Conservation (phyloP, 2,888 invertebrate species). For the Hydrotaea cyrtoneurina region DNA sequence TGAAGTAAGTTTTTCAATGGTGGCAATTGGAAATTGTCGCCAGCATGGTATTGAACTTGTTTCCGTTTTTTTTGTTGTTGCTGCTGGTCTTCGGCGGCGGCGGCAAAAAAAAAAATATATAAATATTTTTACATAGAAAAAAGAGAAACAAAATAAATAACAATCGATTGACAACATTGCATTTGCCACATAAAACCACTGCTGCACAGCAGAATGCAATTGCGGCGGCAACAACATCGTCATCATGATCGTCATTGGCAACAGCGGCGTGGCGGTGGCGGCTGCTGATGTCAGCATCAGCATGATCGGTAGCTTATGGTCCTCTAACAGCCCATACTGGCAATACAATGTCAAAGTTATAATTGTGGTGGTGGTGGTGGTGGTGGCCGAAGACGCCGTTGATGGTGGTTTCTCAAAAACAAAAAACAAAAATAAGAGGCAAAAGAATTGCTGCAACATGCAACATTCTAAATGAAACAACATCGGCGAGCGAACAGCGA, state of each 20-base stretch:
- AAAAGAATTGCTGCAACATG: conserved; percentile 57
- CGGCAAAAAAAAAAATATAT: conserved; percentile 4
- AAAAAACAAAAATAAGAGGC: background rate
- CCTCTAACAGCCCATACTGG: background rate
- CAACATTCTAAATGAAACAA: conserved; percentile 67
- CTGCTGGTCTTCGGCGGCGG: background rate
- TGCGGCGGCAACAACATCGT: conserved; percentile 29
- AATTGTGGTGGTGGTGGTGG: conserved; percentile 51
- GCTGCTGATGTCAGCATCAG: conserved; percentile 41
- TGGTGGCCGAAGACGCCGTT: background rate
- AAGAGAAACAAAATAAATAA: conserved; percentile 52
- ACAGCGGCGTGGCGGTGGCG: conserved; percentile 4
- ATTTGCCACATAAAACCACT: conserved; percentile 23
- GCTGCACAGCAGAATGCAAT: conserved; percentile 26
- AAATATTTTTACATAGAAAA: conserved; percentile 32
- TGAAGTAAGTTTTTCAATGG: conserved; percentile 11
- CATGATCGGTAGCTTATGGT: conserved; percentile 30
- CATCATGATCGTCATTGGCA: background rate
- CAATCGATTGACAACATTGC: conserved; percentile 64
- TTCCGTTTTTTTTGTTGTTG: conserved; percentile 24
- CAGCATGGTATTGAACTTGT: conserved; percentile 66
- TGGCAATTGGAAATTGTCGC: conserved; percentile 56
- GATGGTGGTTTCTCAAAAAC: background rate
- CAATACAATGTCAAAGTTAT: conserved; percentile 65
- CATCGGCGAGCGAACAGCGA: conserved; percentile 12